Conservation (phyloP, 2,888 invertebrate genomes). For the Ceramica pisi region DNA sequence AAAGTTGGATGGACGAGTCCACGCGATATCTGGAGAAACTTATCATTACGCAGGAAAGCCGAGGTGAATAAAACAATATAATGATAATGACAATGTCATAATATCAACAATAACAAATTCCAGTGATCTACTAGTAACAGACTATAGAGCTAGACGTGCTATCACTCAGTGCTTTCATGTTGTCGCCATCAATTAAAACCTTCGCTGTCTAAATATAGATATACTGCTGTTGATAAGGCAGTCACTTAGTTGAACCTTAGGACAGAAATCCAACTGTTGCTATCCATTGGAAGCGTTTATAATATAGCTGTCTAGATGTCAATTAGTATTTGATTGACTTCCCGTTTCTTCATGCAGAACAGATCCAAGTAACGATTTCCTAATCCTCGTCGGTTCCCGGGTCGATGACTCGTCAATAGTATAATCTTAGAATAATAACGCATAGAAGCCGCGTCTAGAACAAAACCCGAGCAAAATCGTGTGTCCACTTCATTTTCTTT, state of each 20-base stretch:
- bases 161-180: conserved; percentile 55
- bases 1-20: conserved; percentile 89
- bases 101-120: conserved; percentile 40
- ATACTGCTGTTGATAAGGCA: conserved; percentile 65
- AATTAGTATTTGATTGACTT: conserved; percentile 63
- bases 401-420: conserved; percentile 82
- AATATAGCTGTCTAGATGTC: conserved; percentile 49
- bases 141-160: conserved; percentile 35
- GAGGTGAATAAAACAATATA: conserved; percentile 78
- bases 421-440: too few species aligned
- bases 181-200: conserved; percentile 63
- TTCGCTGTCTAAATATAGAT: conserved; percentile 62
- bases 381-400: conserved; percentile 77
- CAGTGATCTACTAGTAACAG: conserved; percentile 29
- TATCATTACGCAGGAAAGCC: conserved; percentile 86
- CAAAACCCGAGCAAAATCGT: too few species aligned
- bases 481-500: too few species aligned
- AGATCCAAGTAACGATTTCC: conserved; percentile 80
- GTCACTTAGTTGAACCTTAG: conserved; percentile 64
- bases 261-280: conserved; percentile 52
- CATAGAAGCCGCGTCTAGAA: too few species aligned
- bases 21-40: conserved; percentile 88
- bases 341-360: conserved; percentile 72
- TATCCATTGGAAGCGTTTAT: conserved; percentile 43
- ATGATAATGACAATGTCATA: conserved; percentile 12